Percentiles rank a stretch among this genome's conserved stretches.
phyloP scores from a whole-genome alignment of 2,113 vertebrate genomes.

The Neolamprologus falcicula region DNA sequence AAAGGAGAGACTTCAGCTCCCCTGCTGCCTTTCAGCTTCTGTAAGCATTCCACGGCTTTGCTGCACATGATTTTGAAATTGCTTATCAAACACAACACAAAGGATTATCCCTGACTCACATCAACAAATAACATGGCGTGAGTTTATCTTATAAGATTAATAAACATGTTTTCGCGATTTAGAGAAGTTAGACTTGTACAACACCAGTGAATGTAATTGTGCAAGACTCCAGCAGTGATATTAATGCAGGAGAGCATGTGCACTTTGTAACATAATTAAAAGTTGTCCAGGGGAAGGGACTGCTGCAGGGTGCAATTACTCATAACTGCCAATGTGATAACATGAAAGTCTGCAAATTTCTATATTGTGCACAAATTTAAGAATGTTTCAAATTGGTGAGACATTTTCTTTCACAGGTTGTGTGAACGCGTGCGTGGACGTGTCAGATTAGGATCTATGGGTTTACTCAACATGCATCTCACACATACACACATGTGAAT shows the following conservation, averaged over 20 bases:
- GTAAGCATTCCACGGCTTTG: neutral
- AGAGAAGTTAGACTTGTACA: neutral
- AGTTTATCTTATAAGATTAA: slow-evolving; percentile 31
- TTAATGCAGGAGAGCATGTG: slow-evolving; percentile 49
- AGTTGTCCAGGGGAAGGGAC: slow-evolving; percentile 54
- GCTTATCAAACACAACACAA: slow-evolving; percentile 17
- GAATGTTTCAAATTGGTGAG: slow-evolving; percentile 24
- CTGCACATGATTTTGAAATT: slow-evolving; percentile 10
- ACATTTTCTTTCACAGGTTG: slow-evolving; percentile 12
- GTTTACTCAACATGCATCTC: neutral
- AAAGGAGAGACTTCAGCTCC: neutral
- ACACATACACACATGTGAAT: neutral
- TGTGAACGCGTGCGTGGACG: neutral
- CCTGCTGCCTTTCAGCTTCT: slow-evolving; percentile 8
- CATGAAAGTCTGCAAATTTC: slow-evolving; percentile 44
- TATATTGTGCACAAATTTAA: slow-evolving; percentile 41
- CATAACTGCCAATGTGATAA: slow-evolving; percentile 65
- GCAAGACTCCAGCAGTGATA: slow-evolving; percentile 40
- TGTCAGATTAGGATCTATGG: neutral
- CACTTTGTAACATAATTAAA: slow-evolving; percentile 70
- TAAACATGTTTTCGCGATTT: slow-evolving; percentile 33
- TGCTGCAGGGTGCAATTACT: slow-evolving; percentile 65
- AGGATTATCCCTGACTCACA: neutral
- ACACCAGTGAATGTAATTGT: slow-evolving; percentile 24
- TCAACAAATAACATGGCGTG: slow-evolving; percentile 18